These are phyloP conservation scores for Dinomys branickii DNA, from an alignment of 2,113 vertebrate genomes.

Conservation along the genomic window DNA sequence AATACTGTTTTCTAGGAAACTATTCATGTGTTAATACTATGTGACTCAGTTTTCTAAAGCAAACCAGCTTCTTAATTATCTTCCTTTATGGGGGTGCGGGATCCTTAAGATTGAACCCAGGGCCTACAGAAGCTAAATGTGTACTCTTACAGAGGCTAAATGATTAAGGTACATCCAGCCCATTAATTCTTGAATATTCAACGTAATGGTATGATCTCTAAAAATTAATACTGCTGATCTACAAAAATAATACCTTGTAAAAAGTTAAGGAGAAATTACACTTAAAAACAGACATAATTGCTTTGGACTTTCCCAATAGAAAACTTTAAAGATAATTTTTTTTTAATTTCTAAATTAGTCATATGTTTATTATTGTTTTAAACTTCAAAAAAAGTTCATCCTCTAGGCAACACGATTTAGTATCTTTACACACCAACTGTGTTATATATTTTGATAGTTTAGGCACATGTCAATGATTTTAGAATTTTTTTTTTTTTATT, in stretches of 20 bases:
- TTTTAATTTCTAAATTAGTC: constrained; percentile 13
- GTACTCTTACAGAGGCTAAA: no score
- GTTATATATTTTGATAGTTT: neutral
- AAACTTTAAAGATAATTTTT: constrained; percentile 45
- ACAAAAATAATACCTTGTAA: neutral
- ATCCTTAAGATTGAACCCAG: neutral
- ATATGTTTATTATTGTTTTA: neutral
- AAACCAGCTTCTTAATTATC: neutral
- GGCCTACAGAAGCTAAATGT: neutral
- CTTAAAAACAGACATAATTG: constrained; percentile 2
- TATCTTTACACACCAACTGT: neutral
- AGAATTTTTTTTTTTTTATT: constrained; percentile 41
- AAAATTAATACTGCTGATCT: neutral
- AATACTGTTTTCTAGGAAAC: neutral
- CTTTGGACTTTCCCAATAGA: neutral
- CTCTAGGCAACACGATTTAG: neutral
- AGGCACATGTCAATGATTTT: neutral
- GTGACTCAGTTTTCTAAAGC: constrained; percentile 2
- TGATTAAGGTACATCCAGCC: neutral
- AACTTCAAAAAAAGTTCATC: neutral
- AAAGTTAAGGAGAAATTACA: neutral
- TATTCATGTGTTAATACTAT: constrained; percentile 5
- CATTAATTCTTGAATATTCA: neutral
- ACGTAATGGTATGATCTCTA: neutral
- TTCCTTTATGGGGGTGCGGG: neutral